These are phyloP conservation scores for Thalassoma bifasciatum DNA, from an alignment of 2,113 vertebrate genomes.

Conservation along the genomic window DNA sequence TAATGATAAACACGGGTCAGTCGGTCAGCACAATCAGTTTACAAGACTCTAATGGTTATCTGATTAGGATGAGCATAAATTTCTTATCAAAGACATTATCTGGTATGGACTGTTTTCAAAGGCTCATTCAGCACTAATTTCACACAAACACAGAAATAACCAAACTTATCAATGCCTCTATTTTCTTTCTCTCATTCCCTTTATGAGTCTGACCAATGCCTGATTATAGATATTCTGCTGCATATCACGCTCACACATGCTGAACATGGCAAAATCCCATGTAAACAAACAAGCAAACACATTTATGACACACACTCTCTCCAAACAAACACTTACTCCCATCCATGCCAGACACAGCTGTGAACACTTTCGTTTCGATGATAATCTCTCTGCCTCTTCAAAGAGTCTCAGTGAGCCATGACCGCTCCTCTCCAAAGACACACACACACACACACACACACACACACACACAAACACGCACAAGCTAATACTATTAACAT, in stretches of 20 bases:
- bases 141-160: constrained; percentile 26
- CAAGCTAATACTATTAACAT: constrained; percentile 27
- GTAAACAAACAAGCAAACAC: constrained; percentile 28
- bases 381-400: constrained; percentile 64
- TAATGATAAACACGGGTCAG: constrained; percentile 58
- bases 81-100: constrained; percentile 3
- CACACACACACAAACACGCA: constrained; percentile 15
- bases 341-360: constrained; percentile 77
- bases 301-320: neutral
- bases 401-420: constrained; percentile 53
- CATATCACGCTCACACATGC: constrained; percentile 32
- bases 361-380: constrained; percentile 59
- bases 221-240: constrained; percentile 17
- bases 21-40: constrained; percentile 6
- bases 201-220: constrained; percentile 24
- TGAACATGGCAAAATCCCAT: constrained; percentile 9
- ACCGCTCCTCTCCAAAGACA: constrained; percentile 6
- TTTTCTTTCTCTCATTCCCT: constrained; percentile 8
- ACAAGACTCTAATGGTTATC: constrained; percentile 14
- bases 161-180: neutral
- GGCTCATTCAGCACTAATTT: constrained; percentile 25
- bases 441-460: constrained; percentile 3
- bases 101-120: constrained; percentile 34
- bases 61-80: neutral
- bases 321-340: neutral